Percentiles rank a stretch among this genome's conserved stretches.
These are phyloP conservation scores for Brachionus koreanus DNA, from an alignment of 1,140 invertebrate species.

Conservation along the genomic window DNA sequence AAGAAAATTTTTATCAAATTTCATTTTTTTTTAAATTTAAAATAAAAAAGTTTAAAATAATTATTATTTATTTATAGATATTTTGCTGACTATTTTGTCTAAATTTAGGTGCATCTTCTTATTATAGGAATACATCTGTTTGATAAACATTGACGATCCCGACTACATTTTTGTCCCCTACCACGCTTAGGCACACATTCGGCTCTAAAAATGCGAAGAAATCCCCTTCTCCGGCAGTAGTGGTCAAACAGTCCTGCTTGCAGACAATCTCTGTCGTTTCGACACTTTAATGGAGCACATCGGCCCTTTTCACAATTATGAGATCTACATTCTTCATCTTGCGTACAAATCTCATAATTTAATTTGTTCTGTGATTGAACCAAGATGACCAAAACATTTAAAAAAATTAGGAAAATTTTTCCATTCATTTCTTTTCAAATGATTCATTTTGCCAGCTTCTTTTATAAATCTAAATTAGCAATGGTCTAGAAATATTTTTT, in stretches of 20 bases:
- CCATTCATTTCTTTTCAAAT: neutral
- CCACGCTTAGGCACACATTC: slow-evolving; percentile 30
- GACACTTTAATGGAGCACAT: slow-evolving; percentile 23
- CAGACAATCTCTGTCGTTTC: neutral
- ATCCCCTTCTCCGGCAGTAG: neutral
- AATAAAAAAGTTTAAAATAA: neutral
- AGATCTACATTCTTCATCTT: neutral
- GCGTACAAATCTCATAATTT: neutral
- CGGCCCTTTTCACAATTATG: neutral
- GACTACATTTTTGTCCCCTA: neutral
- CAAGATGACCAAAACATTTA: neutral
- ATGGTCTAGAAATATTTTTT: too few species aligned
- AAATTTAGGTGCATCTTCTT: slow-evolving; percentile 16
- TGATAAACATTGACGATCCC: neutral
- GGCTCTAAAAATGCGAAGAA: neutral
- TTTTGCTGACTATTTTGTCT: neutral
- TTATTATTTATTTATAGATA: neutral
- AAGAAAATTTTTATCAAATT: neutral
- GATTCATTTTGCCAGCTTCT: neutral
- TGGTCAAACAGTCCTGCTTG: slow-evolving; percentile 25
- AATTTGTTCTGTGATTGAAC: neutral
- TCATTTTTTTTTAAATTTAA: neutral
- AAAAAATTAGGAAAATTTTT: neutral
- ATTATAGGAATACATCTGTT: neutral
- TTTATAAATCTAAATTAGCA: too few species aligned